Evolutionary conservation across 2,113 vertebrate genomes (phyloP).

Genomic region (Hippopotamus amphibius): DNA sequence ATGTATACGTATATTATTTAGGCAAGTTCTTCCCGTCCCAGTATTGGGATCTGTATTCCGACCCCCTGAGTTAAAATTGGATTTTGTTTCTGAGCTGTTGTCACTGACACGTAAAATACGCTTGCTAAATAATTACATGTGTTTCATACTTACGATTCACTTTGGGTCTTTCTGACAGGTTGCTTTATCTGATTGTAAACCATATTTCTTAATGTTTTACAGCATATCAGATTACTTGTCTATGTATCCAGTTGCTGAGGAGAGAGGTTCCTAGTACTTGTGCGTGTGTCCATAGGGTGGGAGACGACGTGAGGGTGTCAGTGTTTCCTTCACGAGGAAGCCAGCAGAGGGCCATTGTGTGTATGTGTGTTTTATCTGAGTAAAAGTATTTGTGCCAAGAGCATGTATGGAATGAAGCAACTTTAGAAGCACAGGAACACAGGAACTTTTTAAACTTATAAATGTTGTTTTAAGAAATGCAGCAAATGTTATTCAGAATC

Average conservation of each 20-base stretch:
- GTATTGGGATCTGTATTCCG: not conserved
- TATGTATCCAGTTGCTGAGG: accelerated
- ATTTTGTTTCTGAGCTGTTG: not conserved
- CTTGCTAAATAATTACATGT: not conserved
- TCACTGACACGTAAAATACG: not conserved
- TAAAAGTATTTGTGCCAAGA: not conserved
- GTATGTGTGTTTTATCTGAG: not conserved
- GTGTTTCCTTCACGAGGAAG: not conserved
- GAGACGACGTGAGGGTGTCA: accelerated
- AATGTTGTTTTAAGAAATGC: not conserved
- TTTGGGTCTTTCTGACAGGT: not conserved
- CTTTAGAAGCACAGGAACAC: not conserved
- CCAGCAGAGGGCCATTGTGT: accelerated
- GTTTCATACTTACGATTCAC: not conserved
- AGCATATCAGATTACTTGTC: not conserved
- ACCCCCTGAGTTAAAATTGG: not conserved
- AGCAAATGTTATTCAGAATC: not conserved
- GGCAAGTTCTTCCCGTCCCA: not conserved
- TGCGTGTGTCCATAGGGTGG: accelerated
- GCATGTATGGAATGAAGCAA: not conserved
- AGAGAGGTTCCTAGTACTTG: accelerated
- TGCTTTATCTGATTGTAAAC: not conserved
- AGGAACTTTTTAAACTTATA: not conserved
- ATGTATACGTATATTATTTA: not conserved
- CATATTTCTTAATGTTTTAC: not conserved